phyloP scores from a whole-genome alignment of 2,797 vertebrate species.

The Odontamblyopus rebecca region DNA sequence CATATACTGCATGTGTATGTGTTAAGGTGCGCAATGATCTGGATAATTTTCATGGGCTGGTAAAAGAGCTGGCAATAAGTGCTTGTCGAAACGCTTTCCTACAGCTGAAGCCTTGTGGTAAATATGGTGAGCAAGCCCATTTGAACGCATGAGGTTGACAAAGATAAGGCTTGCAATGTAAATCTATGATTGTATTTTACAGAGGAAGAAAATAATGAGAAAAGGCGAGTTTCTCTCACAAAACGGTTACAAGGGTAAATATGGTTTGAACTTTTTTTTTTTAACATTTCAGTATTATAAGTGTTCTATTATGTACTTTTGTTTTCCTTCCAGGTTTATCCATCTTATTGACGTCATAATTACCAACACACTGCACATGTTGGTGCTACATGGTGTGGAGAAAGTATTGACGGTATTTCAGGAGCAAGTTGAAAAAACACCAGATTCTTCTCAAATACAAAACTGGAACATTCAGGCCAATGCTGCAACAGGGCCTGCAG shows the following conservation, averaged over 20 bases:
- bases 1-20: not conserved
- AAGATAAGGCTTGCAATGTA: not conserved
- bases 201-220: conserved; percentile 24
- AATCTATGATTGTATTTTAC: conserved; percentile 13
- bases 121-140: conserved; percentile 25
- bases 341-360: conserved; percentile 85
- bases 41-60: conserved; percentile 77
- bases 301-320: not conserved
- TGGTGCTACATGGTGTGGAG: conserved; percentile 77
- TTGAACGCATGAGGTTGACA: not conserved
- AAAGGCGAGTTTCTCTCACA: conserved; percentile 70
- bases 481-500: not conserved
- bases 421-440: conserved; percentile 74
- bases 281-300: not conserved
- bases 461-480: conserved; percentile 67
- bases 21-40: conserved; percentile 73
- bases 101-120: conserved; percentile 67
- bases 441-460: conserved; percentile 70
- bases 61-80: conserved; percentile 78
- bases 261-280: conserved; percentile 8
- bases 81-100: conserved; percentile 74
- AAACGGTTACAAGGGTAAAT: conserved; percentile 80
- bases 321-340: conserved; percentile 77
- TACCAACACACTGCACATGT: conserved; percentile 78
- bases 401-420: conserved; percentile 73